Base-by-base conservation (phyloP, 1,140 invertebrate genomes). In the Drosophila pruinosa region DNA sequence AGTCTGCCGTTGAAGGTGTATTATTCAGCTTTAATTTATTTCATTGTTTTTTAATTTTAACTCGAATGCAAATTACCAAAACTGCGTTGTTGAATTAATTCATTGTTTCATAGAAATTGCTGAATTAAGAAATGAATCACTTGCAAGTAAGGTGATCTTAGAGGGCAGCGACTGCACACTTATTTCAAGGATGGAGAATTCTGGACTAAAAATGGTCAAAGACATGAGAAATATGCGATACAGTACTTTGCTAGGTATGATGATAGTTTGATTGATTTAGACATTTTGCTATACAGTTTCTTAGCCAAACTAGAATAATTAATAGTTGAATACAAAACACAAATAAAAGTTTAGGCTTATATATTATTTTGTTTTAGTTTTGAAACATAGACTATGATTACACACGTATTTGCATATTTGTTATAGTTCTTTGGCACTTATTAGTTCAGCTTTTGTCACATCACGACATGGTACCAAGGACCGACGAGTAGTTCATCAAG, bases 401-500 rank as follows among this genome's bases (percentile, higher is more conserved):
- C 41, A 22, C 41, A 47, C 10, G 7, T 41, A 2, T 15, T 17
- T 45, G 21, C 43, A 26, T 47, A 26, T 47, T 47, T 47, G n/a
- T 3, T 22, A 47, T 26, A 24, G 12, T 26, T 21, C 22, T 24
- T 14, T 5, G 5, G 22, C 22, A 26, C 24, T 47, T 28, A 28
- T 50, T 50, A 14, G 47, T 10, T 50, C 24, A 31, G 24, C 14
- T 17, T 54, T 24, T 63, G 50, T 48, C 65, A 53, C 26, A 34
- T 24, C 57, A 53, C 47, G 47, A 62, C n/a, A n/a, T 7, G 41
- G 14, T 24, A 54, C 41, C 57, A 61, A 62, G 47, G 65, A 50
- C 57, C 54, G 41, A 36, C 38, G 34, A 39, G 28, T 22, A 68
- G 56, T 72, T 77, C 68, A 77, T 81, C 58, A 77, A n/a, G 2